Conservation (phyloP, 2,113 vertebrate genomes). For the Erythrolamprus reginae region DNA sequence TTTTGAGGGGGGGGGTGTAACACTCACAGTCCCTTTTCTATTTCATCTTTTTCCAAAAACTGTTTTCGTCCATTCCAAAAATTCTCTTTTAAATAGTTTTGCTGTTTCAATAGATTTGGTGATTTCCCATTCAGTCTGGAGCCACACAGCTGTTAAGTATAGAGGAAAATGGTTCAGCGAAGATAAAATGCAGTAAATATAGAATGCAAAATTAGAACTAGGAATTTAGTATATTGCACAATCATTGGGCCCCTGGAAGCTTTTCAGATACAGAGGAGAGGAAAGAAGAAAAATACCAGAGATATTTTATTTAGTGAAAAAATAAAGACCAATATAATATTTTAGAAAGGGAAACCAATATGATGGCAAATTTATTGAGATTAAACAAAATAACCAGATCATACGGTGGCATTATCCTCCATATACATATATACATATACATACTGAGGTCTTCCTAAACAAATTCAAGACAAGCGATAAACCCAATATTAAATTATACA, state of each 20-base stretch:
- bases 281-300: conserved; percentile 37
- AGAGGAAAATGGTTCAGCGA: neutral
- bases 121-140: neutral
- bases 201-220: neutral
- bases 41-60: conserved; percentile 7
- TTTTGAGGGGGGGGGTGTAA: neutral
- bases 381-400: neutral
- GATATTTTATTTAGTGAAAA: conserved; percentile 35
- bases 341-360: conserved; percentile 67
- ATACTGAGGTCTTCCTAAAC: neutral
- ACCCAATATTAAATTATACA: conserved; percentile 46
- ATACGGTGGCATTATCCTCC: too few species aligned
- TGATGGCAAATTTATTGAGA: conserved; percentile 65
- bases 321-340: conserved; percentile 63
- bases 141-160: neutral
- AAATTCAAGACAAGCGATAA: neutral
- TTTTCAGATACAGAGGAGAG: neutral
- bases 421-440: neutral
- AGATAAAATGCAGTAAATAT: neutral
- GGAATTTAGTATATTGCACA: neutral
- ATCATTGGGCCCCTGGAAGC: neutral
- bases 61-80: conserved; percentile 2
- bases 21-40: neutral
- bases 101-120: neutral
- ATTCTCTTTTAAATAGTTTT: conserved; percentile 1